A percentile compares a stretch with the other conserved stretches of the same genome.
phyloP scores from a whole-genome alignment of 2,797 vertebrate species.

The Clangula hyemalis region DNA sequence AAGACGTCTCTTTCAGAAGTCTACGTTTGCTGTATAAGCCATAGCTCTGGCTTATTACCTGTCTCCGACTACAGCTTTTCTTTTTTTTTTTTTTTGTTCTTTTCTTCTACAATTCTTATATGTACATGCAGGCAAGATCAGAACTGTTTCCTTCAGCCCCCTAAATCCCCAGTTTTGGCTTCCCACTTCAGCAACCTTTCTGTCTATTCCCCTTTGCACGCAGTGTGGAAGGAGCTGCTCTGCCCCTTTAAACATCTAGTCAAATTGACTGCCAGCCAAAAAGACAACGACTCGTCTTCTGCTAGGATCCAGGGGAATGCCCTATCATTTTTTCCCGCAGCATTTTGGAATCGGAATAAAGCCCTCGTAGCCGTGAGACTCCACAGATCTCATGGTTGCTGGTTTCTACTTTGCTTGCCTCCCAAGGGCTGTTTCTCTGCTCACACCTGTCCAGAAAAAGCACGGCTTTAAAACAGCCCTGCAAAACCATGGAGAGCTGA shows the following conservation, averaged over 20 bases:
- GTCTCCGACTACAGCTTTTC: background rate
- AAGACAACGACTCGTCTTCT: background rate
- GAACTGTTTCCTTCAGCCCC: background rate
- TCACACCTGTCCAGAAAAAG: background rate
- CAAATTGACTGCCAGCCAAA: slow-evolving; percentile 25
- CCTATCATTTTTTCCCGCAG: slow-evolving; percentile 12
- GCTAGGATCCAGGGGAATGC: slow-evolving; percentile 13
- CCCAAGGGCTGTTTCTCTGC: background rate
- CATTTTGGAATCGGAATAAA: slow-evolving; percentile 38
- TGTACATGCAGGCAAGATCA: background rate
- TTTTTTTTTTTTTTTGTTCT: too few relatives aligned
- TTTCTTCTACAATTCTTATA: background rate
- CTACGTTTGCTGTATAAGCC: background rate
- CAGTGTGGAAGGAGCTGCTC: background rate
- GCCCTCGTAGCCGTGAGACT: background rate
- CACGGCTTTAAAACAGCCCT: background rate
- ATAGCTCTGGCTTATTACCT: background rate
- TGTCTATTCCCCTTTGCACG: background rate
- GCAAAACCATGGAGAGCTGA: background rate
- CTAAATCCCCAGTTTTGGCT: accelerated
- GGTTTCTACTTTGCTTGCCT: background rate
- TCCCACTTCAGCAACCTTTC: background rate
- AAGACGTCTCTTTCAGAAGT: background rate
- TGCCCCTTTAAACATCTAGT: slow-evolving; percentile 30
- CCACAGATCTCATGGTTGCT: background rate